phyloP scores from a whole-genome alignment of 1,140 invertebrate species.

The Megalopta genalis region DNA sequence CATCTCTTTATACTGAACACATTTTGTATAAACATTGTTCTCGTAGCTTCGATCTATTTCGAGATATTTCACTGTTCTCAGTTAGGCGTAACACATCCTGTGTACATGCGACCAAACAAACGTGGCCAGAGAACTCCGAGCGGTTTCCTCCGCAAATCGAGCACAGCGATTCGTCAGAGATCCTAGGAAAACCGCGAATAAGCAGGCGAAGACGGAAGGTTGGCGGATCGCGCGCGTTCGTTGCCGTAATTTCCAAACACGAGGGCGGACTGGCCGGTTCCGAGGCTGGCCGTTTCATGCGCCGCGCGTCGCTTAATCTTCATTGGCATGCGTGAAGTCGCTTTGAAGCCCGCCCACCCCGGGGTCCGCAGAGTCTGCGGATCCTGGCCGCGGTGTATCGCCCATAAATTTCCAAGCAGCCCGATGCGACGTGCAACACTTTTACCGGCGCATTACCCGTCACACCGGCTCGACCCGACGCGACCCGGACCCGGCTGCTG shows the following conservation, averaged over 20 bases:
- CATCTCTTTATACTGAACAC: too few species aligned
- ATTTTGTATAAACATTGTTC: too few species aligned
- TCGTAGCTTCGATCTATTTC: too few species aligned
- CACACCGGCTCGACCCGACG: background rate
- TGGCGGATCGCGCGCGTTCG: background rate
- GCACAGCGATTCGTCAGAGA: too few species aligned
- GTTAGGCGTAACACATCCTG: too few species aligned
- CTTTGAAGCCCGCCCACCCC: conserved; percentile 36
- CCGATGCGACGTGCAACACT: conserved; percentile 54
- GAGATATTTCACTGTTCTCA: too few species aligned
- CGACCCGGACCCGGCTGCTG: background rate
- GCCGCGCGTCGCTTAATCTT: conserved; percentile 39
- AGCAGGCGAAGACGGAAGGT: background rate
- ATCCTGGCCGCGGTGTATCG: conserved; percentile 22
- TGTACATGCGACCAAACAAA: too few species aligned
- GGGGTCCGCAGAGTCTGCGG: conserved; percentile 31
- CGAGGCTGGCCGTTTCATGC: background rate
- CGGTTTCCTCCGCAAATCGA: too few species aligned
- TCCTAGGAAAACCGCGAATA: too few species aligned
- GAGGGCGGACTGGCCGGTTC: background rate
- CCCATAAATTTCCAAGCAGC: conserved; percentile 52
- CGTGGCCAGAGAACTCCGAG: too few species aligned
- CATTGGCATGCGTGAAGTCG: conserved; percentile 54
- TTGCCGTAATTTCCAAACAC: conserved; percentile 4
- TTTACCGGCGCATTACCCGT: conserved; percentile 47